Base-by-base conservation (phyloP, 2,888 invertebrate species). In the Liodrosophila aerea region DNA sequence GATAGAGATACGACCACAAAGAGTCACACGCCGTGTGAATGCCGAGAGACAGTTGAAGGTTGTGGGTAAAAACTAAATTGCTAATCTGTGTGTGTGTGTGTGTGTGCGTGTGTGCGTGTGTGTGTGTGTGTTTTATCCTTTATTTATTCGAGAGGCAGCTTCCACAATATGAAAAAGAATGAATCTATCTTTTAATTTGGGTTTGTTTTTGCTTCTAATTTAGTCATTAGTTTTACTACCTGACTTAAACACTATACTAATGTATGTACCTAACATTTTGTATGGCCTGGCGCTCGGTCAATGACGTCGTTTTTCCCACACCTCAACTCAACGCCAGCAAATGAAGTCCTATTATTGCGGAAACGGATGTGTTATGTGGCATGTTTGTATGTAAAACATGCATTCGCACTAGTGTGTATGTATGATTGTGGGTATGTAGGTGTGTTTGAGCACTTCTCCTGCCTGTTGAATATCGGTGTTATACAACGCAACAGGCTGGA, bases 401-500 rank as follows among this genome's bases (percentile, higher is more conserved):
- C 22, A 11, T 5, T 8, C 8, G n/a, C 9, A n/a, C n/a, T 13
- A 4, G 29, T 11, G 31, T 36, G 13, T 37, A 13, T 11, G 13
- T 60, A n/a, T 22, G 8, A 13, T 7, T 33, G 11, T 8, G 15
- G 30, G 29, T 41, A 7, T 27, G 29, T 13, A 7, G 9, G 9
- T 36, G 12, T 36, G 29, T 16, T 7, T 37, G 31, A 31, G 4
- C 18, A 18, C n/a, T 31, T 52, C 62, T 81, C 71, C 80, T 85
- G 87, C 86, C 88, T 87, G 87, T 87, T 88, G 88, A 87, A 86
- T 80, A 64, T 54, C 51, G 44, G 64, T n/a, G n/a, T 62, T 59
- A 51, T 40, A 52, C 39, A 45, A 51, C 44, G 69, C 62, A 76
- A 77, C 72, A 78, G 71, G 76, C 83, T 76, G 39, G 13, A 53